Conservation (phyloP, 2,113 vertebrate species). For the Poeciliopsis occidentalis region DNA sequence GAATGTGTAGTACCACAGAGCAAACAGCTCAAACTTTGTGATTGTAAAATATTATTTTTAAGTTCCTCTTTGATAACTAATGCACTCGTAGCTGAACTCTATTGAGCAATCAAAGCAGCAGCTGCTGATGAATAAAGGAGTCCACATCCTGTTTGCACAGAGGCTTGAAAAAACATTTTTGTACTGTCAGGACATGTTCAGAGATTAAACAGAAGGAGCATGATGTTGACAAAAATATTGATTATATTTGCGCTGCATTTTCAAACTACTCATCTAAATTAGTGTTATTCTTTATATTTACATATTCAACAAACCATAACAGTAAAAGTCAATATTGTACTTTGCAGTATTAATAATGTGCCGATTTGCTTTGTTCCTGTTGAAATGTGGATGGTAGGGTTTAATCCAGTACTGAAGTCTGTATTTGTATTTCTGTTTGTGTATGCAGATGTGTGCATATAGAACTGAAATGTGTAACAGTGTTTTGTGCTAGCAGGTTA, state of each 20-base stretch:
- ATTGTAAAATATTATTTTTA: not conserved
- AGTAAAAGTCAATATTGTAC: too few relatives aligned
- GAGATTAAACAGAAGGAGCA: conserved; percentile 18
- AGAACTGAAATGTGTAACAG: not conserved
- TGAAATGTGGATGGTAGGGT: not conserved
- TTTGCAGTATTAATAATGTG: too few relatives aligned
- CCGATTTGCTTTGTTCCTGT: too few relatives aligned
- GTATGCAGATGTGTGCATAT: not conserved
- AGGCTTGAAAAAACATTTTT: conserved; percentile 24
- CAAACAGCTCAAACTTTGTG: not conserved
- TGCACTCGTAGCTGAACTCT: not conserved
- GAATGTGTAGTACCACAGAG: not conserved
- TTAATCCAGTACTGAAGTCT: not conserved
- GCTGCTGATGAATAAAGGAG: conserved; percentile 35
- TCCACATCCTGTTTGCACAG: conserved; percentile 52
- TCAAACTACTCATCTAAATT: not conserved
- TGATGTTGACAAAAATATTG: not conserved
- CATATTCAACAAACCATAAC: not conserved
- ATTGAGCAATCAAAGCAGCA: not conserved
- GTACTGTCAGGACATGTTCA: conserved; percentile 41
- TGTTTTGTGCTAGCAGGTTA: conserved; percentile 14
- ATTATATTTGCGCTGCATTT: not conserved
- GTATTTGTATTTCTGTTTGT: not conserved
- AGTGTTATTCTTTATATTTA: not conserved
- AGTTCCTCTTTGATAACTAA: not conserved